These are phyloP conservation scores for Chelmon rostratus DNA, from an alignment of 2,797 vertebrate species.

Conservation along the genomic window DNA sequence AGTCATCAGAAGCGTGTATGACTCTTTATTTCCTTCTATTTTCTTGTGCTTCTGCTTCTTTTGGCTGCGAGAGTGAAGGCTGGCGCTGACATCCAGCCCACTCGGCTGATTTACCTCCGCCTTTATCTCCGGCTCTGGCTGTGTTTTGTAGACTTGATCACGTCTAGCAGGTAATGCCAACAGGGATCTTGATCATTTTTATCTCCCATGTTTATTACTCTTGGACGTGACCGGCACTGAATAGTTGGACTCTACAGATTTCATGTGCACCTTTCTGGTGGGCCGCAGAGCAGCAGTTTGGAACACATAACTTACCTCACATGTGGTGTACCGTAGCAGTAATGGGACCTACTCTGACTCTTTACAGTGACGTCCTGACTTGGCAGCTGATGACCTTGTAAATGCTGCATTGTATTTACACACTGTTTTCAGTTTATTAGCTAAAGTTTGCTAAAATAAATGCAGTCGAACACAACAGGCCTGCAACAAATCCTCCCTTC, in stretches of 20 bases:
- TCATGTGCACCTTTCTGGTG: conserved; percentile 2
- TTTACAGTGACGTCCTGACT: not conserved
- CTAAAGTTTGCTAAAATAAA: not conserved
- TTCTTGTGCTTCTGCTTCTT: conserved; percentile 6
- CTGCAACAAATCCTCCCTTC: not conserved
- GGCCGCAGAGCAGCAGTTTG: conserved; percentile 24
- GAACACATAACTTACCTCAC: not conserved
- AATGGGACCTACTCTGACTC: not conserved
- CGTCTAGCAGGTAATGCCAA: conserved; percentile 53
- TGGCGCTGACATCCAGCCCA: conserved; percentile 20
- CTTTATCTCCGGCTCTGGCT: conserved; percentile 48
- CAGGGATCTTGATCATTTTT: conserved; percentile 66
- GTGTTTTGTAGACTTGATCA: conserved; percentile 58
- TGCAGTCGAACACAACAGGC: not conserved
- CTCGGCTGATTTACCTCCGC: conserved; percentile 55
- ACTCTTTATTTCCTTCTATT: not conserved
- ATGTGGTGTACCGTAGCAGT: not conserved
- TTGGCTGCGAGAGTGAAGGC: conserved; percentile 35
- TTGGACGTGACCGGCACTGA: conserved; percentile 45
- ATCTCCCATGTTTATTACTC: conserved; percentile 58
- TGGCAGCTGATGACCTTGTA: not conserved
- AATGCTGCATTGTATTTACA: not conserved
- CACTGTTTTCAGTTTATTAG: not conserved
- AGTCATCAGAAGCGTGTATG: not conserved
- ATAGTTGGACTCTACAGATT: not conserved